These are phyloP conservation scores for Pseudochirops corinnae DNA, from an alignment of 2,797 vertebrate species.

Conservation along the genomic window DNA sequence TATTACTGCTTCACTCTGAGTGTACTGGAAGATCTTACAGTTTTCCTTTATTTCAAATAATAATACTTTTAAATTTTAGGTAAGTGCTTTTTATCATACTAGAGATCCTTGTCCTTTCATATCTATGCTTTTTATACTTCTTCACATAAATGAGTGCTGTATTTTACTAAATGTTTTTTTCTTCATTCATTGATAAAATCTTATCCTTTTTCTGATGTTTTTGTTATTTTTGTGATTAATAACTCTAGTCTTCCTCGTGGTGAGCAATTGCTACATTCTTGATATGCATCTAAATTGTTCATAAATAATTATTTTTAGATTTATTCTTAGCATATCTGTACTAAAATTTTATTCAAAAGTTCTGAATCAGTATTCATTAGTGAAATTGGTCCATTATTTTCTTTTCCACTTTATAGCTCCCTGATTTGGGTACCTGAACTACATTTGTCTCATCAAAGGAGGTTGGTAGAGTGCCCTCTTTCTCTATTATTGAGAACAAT, in stretches of 20 bases:
- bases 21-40: neutral
- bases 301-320: neutral
- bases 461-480: neutral
- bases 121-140: neutral
- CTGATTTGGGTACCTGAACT: neutral
- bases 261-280: neutral
- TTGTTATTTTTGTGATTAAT: neutral
- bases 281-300: neutral
- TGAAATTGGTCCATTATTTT: constrained; percentile 25
- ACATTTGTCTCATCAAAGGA: neutral
- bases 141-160: neutral
- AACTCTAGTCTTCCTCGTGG: neutral
- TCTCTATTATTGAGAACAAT: neutral
- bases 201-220: neutral
- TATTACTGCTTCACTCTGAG: neutral
- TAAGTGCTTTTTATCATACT: neutral
- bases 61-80: neutral
- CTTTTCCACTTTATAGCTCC: neutral
- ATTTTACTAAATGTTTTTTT: constrained; percentile 9
- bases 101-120: neutral
- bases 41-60: neutral
- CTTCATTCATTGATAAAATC: neutral
- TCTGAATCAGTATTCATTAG: neutral
- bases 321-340: neutral
- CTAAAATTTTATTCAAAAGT: constrained; percentile 30